Conservation (phyloP, 2,797 vertebrate species). For the Spheniscus humboldti region DNA sequence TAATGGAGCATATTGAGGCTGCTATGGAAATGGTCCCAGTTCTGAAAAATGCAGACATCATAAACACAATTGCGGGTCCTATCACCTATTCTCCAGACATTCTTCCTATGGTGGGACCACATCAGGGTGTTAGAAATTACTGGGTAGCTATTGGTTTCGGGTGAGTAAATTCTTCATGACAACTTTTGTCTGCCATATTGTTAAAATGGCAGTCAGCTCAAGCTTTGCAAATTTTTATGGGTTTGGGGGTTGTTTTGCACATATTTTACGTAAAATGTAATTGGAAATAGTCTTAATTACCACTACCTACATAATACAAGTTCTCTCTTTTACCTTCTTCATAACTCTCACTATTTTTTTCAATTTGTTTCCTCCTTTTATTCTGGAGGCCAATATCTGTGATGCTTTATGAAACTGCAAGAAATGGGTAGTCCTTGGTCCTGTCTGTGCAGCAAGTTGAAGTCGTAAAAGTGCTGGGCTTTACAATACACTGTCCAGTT, state of each 20-base stretch:
- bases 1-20: slow-evolving; percentile 90
- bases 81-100: slow-evolving; percentile 98
- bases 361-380: not conserved
- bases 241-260: not conserved
- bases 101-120: slow-evolving; percentile 93
- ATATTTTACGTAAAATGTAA: not conserved
- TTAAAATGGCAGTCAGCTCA: not conserved
- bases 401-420: not conserved
- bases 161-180: slow-evolving; percentile 69
- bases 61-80: slow-evolving; percentile 91
- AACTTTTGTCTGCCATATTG: not conserved
- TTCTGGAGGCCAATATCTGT: not conserved
- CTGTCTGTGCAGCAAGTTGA: not conserved
- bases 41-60: slow-evolving; percentile 89
- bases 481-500: not conserved
- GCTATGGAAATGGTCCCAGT: slow-evolving; percentile 97
- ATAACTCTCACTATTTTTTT: not conserved
- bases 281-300: not conserved
- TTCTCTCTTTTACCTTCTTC: not conserved
- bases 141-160: slow-evolving; percentile 96
- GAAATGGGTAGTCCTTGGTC: not conserved
- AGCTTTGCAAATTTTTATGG: not conserved
- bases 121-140: slow-evolving; percentile 89
- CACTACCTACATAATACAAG: not conserved
- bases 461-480: not conserved